These are phyloP conservation scores for Monochamus saltuarius DNA, from an alignment of 1,140 invertebrate genomes.

Conservation along the genomic window DNA sequence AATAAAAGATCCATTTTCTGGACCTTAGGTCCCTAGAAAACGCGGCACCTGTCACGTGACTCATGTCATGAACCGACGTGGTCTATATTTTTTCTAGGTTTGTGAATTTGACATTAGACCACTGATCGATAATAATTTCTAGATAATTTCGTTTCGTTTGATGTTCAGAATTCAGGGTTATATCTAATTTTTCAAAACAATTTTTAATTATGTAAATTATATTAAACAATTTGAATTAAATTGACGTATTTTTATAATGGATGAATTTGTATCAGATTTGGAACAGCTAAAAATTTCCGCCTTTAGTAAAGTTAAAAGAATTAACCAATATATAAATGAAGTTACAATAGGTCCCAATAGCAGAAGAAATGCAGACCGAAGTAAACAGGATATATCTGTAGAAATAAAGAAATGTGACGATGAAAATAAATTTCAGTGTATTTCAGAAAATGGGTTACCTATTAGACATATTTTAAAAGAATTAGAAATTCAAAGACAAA, in stretches of 20 bases:
- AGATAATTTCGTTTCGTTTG: too few species aligned
- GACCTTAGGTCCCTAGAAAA: too few species aligned
- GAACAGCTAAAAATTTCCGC: slow-evolving; percentile 7
- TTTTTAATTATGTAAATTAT: too few species aligned
- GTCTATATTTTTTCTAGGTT: too few species aligned
- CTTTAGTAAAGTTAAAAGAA: slow-evolving; percentile 9
- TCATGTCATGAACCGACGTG: too few species aligned
- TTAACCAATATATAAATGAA: slow-evolving; percentile 31
- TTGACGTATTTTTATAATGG: background rate
- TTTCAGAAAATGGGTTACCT: slow-evolving; percentile 18
- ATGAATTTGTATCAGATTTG: slow-evolving; percentile 1
- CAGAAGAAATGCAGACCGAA: slow-evolving; percentile 35
- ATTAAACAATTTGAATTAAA: too few species aligned
- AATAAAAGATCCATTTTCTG: too few species aligned
- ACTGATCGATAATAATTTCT: too few species aligned
- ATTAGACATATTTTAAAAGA: slow-evolving; percentile 36
- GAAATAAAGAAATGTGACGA: slow-evolving; percentile 2
- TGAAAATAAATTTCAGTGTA: slow-evolving; percentile 15
- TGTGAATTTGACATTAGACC: too few species aligned
- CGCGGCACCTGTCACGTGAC: too few species aligned
- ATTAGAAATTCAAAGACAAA: slow-evolving; percentile 43
- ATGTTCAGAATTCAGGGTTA: too few species aligned
- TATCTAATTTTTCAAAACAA: too few species aligned
- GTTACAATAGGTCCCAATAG: slow-evolving; percentile 50
- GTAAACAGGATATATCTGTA: slow-evolving; percentile 1